Percentiles rank a stretch among this genome's conserved stretches.
phyloP scores from a whole-genome alignment of 2,113 vertebrate species.

The Todiramphus chloris region DNA sequence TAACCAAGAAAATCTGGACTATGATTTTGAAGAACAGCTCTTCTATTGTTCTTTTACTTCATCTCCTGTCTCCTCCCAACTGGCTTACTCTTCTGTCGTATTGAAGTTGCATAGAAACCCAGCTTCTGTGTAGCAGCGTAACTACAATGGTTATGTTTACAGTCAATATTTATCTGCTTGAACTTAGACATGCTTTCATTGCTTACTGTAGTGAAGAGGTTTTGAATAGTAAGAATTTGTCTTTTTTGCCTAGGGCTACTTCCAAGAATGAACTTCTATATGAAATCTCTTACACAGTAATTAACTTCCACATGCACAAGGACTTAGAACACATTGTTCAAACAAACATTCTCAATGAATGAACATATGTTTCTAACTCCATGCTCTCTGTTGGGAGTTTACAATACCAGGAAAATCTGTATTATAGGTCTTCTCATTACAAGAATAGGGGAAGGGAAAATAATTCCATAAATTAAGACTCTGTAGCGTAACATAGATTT shows the following conservation, averaged over 20 bases:
- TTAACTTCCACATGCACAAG: not conserved
- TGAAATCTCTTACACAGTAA: not conserved
- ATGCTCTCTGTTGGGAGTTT: not conserved
- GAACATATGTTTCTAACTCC: not conserved
- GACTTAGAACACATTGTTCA: not conserved
- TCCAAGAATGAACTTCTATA: not conserved
- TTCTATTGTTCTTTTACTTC: not conserved
- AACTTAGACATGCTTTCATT: not conserved
- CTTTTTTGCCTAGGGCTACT: not conserved
- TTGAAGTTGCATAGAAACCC: not conserved
- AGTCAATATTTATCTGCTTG: not conserved
- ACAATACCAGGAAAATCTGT: not conserved
- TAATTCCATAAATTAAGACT: not conserved
- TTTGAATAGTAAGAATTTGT: not conserved
- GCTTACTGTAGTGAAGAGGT: not conserved
- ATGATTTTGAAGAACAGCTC: not conserved
- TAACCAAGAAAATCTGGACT: not conserved
- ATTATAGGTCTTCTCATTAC: not conserved
- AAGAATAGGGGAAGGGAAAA: not conserved
- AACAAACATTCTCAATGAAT: not conserved
- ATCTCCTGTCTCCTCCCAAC: not conserved
- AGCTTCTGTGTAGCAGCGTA: not conserved
- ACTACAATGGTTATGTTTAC: not conserved
- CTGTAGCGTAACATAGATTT: not conserved
- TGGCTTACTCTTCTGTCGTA: not conserved